Base-by-base conservation (phyloP, 2,797 vertebrate species). In the Catharus ustulatus region DNA sequence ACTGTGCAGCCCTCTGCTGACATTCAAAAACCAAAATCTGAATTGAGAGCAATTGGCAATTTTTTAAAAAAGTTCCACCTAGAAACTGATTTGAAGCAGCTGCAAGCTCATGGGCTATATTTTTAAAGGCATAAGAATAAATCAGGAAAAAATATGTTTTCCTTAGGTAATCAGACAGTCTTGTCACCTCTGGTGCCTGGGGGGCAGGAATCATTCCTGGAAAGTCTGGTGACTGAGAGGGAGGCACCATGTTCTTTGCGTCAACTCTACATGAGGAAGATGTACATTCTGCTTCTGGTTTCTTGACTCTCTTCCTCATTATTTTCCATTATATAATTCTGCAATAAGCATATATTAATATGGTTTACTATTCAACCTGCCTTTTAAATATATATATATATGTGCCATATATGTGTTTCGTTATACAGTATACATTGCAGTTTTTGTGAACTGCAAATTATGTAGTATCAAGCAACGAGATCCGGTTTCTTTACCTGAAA, bases 381-480 rank as follows among this genome's bases (percentile, higher is more conserved):
- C 7, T 9, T 40, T 1, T 45, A 29, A 26, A 32, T 26, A 24
- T 16, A n/a, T 23, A 24, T 16, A 26, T 52, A 21, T 59, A 11
- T 48, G 11, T 13, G 32, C 10, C n/a, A 49, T 59, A 26, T 18
- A 5, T 64, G 22, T 29, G 14, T 32, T 27, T 30, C 61, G 24
- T 26, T 63, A 23, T 23, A 34, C 2, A 38, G 3, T 16, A 40
- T 15, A 32, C 15, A 20, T 49, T 20, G 23, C 2, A 42, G 15
- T 4, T 89, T 84, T 67, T 71, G 16, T 40, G 16, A 78, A 68
- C 2, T 59, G 13, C 10, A 64, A 72, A 61, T 87, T 8, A 15
- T 0, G 2, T 48, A 55, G 26, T 5, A 55, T 51, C 5, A 2
- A 11, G 32, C 15, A 14, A 32, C 0, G 0, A 74, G 23, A 46